These are phyloP conservation scores for Lucifuga dentata DNA, from an alignment of 2,113 vertebrate species.

Conservation along the genomic window DNA sequence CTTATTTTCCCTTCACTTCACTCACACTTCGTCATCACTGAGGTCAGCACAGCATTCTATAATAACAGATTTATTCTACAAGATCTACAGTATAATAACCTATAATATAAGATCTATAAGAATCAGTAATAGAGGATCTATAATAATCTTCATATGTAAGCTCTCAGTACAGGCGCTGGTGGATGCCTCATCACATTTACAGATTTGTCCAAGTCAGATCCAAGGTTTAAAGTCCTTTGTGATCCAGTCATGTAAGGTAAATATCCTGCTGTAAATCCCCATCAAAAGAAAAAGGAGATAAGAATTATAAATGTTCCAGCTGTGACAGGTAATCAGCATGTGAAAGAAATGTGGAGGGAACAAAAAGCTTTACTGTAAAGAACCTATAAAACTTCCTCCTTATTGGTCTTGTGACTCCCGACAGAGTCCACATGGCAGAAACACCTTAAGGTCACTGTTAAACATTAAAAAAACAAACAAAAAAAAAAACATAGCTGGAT, in stretches of 20 bases:
- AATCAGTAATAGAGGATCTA: not conserved
- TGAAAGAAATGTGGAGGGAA: too few relatives aligned
- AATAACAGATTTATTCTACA: too few relatives aligned
- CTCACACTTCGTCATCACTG: not conserved
- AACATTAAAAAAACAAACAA: too few relatives aligned
- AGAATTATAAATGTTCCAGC: not conserved
- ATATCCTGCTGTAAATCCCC: conserved; percentile 23
- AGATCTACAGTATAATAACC: not conserved
- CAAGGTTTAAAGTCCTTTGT: conserved; percentile 10
- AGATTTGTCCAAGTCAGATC: not conserved
- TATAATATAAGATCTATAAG: not conserved
- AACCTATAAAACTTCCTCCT: conserved; percentile 1
- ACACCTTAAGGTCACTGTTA: too few relatives aligned
- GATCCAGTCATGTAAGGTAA: not conserved
- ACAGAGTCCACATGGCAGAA: too few relatives aligned
- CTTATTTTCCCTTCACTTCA: too few relatives aligned
- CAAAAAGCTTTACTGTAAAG: not conserved
- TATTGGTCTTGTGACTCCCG: not conserved
- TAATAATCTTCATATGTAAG: not conserved
- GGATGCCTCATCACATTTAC: not conserved
- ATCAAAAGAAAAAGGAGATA: not conserved
- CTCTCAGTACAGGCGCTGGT: not conserved
- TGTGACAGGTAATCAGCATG: not conserved
- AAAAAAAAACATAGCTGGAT: too few relatives aligned
- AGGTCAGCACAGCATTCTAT: not conserved